phyloP scores from a whole-genome alignment of 2,113 vertebrate species.

The Nerophis ophidion region DNA sequence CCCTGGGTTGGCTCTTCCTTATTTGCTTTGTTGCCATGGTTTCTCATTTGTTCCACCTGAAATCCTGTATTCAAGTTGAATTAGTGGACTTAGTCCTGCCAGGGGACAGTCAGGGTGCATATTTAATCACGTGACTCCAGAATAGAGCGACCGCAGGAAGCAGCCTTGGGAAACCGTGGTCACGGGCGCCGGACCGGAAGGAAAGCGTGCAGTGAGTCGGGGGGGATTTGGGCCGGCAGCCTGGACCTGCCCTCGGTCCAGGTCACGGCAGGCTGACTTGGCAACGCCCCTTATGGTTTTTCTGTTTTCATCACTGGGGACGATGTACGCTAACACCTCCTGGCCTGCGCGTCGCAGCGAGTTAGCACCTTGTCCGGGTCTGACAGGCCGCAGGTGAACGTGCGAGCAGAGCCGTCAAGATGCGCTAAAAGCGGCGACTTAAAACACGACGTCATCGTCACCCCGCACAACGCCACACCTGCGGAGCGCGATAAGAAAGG shows the following conservation, averaged over 20 bases:
- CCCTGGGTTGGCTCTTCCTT: no score
- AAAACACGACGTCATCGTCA: slow-evolving; percentile 58
- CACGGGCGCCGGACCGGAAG: slow-evolving; percentile 51
- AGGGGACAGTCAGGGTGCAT: background rate
- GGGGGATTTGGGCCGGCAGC: slow-evolving; percentile 30
- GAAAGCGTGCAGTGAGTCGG: slow-evolving; percentile 34
- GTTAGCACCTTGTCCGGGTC: slow-evolving; percentile 48
- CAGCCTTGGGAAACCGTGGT: slow-evolving; percentile 45
- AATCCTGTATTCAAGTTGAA: no score
- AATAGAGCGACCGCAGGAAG: slow-evolving; percentile 32
- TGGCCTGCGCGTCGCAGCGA: slow-evolving; percentile 25
- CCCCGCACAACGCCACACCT: background rate
- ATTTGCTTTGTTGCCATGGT: no score
- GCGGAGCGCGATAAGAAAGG: slow-evolving; percentile 25
- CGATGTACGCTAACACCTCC: background rate
- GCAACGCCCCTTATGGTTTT: slow-evolving; percentile 23
- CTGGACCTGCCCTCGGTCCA: slow-evolving; percentile 32
- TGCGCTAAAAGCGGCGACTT: slow-evolving; percentile 42
- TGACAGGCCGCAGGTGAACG: slow-evolving; percentile 44
- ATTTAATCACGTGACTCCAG: background rate
- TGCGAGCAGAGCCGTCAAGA: slow-evolving; percentile 47
- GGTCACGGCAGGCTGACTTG: slow-evolving; percentile 26
- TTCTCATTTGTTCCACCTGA: no score
- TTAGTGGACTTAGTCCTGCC: background rate
- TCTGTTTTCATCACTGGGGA: slow-evolving; percentile 34